Percentiles rank a stretch among this genome's conserved stretches.
These are phyloP conservation scores for Euschistus heros DNA, from an alignment of 1,140 invertebrate species.

Conservation along the genomic window DNA sequence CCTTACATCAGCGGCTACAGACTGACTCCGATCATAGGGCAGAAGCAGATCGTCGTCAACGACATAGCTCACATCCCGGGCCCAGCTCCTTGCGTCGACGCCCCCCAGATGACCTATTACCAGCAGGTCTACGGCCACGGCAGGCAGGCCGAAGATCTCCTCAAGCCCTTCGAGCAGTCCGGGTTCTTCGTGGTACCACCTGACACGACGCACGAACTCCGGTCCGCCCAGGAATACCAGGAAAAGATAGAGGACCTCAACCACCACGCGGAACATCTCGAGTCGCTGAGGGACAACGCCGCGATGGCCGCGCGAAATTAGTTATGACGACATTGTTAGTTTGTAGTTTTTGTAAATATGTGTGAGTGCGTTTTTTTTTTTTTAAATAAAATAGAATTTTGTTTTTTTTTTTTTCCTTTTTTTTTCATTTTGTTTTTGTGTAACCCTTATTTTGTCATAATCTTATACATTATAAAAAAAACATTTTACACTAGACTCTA, in stretches of 20 bases:
- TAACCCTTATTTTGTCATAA: too few species aligned
- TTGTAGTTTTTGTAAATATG: too few species aligned
- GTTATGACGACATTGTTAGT: too few species aligned
- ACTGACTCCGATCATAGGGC: slow-evolving; percentile 13
- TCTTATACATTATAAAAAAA: too few species aligned
- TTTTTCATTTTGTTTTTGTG: too few species aligned
- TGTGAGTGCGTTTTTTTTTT: too few species aligned
- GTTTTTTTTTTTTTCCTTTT: too few species aligned
- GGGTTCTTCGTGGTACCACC: background rate
- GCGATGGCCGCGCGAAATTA: too few species aligned
- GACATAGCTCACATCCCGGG: background rate
- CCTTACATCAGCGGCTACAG: slow-evolving; percentile 18
- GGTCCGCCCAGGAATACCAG: background rate
- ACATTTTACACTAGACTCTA: too few species aligned
- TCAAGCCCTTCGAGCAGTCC: background rate
- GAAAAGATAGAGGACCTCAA: background rate
- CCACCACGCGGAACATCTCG: background rate
- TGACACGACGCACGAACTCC: background rate
- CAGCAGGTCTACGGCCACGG: slow-evolving; percentile 1
- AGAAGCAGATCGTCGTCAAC: slow-evolving; percentile 15
- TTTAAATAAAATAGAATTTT: too few species aligned
- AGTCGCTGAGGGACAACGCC: background rate
- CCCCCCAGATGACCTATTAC: background rate
- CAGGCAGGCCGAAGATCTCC: background rate
- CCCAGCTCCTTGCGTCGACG: background rate